phyloP scores from a whole-genome alignment of 2,888 invertebrate species.

The Ctena decussata region DNA sequence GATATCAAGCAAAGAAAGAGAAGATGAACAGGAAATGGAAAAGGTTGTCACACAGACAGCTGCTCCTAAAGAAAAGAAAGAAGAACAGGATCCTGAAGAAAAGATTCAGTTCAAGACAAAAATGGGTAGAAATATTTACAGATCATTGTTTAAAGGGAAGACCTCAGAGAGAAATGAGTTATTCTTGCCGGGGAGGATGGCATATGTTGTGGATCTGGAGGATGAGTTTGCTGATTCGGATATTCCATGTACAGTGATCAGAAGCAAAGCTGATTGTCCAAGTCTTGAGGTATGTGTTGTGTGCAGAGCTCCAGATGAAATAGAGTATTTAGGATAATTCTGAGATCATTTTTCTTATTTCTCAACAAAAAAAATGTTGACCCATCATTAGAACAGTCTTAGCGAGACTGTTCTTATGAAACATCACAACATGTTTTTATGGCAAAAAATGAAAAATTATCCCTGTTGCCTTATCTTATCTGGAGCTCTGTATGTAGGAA shows the following conservation, averaged over 20 bases:
- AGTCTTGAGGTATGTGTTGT: conserved; percentile 91
- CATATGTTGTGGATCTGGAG: conserved; percentile 98
- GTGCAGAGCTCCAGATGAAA: too few species aligned
- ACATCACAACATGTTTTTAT: too few species aligned
- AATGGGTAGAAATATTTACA: conserved; percentile 89
- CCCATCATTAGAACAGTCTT: too few species aligned
- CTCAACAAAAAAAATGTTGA: too few species aligned
- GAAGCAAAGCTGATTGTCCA: conserved; percentile 93
- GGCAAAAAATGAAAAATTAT: too few species aligned
- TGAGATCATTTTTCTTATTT: too few species aligned
- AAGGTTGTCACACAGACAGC: conserved; percentile 70
- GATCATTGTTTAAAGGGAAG: conserved; percentile 88
- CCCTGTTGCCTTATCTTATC: too few species aligned
- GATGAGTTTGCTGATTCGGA: conserved; percentile 95
- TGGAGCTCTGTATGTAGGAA: too few species aligned
- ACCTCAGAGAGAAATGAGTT: conserved; percentile 94
- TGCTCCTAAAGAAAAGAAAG: conserved; percentile 24
- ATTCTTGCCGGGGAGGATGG: conserved; percentile 98
- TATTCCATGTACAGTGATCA: conserved; percentile 97
- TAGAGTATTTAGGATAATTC: too few species aligned
- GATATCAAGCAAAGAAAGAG: conserved; percentile 92
- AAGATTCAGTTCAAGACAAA: conserved; percentile 91
- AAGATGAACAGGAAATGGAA: conserved; percentile 86
- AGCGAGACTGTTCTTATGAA: too few species aligned
- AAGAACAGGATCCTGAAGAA: conserved; percentile 81